phyloP scores from a whole-genome alignment of 2,888 invertebrate species.

The Tachina lurida region DNA sequence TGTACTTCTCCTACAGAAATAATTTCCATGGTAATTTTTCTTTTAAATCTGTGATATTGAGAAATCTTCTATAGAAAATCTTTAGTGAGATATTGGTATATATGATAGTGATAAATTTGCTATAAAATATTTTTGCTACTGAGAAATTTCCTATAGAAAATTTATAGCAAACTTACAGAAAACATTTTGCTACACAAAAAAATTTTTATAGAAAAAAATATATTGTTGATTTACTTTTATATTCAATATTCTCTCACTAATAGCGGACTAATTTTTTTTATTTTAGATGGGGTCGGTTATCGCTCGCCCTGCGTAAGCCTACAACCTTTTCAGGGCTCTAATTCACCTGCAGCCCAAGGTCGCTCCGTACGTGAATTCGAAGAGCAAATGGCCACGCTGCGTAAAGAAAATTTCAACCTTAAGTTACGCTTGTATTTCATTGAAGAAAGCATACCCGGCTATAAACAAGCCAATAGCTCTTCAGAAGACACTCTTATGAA shows the following conservation, averaged over 20 bases:
- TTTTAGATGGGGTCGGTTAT: slow-evolving; percentile 77
- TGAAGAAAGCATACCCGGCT: slow-evolving; percentile 88
- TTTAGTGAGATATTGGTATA: no score
- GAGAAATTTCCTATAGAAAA: no score
- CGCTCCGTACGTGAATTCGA: slow-evolving; percentile 95
- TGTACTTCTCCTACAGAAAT: not conserved
- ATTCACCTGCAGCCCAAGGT: slow-evolving; percentile 84
- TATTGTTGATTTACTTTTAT: no score
- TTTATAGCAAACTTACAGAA: no score
- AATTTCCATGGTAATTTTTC: no score
- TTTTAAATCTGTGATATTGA: not conserved
- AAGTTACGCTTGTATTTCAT: slow-evolving; percentile 95
- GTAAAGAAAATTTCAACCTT: slow-evolving; percentile 96
- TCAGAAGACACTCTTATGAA: slow-evolving; percentile 83
- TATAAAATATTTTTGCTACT: no score
- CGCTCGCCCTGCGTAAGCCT: slow-evolving; percentile 77
- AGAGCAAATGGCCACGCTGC: slow-evolving; percentile 90
- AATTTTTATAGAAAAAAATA: no score
- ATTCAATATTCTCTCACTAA: not conserved
- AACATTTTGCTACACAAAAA: no score
- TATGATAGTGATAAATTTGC: no score
- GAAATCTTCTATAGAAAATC: no score
- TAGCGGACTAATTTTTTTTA: not conserved
- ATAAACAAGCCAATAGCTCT: slow-evolving; percentile 74
- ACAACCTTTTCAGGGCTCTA: slow-evolving; percentile 76